Percentiles rank a stretch among this genome's conserved stretches.
These are phyloP conservation scores for Folsomia manolachei DNA, from an alignment of 2,888 invertebrate species.

Conservation along the genomic window DNA sequence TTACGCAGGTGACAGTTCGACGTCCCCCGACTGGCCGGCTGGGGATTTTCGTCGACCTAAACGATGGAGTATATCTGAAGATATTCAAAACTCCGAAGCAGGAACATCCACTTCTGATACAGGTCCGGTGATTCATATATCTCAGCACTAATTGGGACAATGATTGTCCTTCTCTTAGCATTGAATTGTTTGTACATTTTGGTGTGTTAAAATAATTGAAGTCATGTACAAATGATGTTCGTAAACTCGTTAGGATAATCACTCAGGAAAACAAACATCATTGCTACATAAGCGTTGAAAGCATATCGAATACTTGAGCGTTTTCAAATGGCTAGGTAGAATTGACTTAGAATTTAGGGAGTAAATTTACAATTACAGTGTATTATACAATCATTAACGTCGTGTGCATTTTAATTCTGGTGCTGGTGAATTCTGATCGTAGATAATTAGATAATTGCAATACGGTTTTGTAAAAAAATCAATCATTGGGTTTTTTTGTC, in stretches of 20 bases:
- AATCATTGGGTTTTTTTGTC: not conserved
- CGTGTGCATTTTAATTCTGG: not conserved
- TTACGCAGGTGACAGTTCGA: conserved; percentile 30
- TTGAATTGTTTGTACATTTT: too few relatives aligned
- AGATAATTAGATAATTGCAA: too few relatives aligned
- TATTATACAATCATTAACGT: not conserved
- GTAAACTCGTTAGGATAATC: too few relatives aligned
- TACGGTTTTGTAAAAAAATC: too few relatives aligned
- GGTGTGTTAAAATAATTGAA: too few relatives aligned
- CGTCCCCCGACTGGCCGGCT: conserved; percentile 11
- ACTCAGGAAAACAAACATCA: too few relatives aligned
- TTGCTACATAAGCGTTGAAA: too few relatives aligned
- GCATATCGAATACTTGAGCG: too few relatives aligned
- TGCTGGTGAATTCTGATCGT: not conserved
- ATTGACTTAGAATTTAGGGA: too few relatives aligned
- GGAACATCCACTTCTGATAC: conserved; percentile 20
- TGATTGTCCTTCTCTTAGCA: not conserved
- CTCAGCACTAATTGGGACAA: conserved; percentile 27
- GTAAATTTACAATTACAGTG: too few relatives aligned
- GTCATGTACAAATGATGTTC: too few relatives aligned
- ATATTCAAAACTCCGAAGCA: conserved; percentile 20
- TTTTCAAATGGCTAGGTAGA: too few relatives aligned
- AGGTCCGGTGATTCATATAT: conserved; percentile 44
- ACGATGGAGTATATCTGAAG: conserved; percentile 43
- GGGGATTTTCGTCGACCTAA: conserved; percentile 30